phyloP scores from a whole-genome alignment of 2,113 vertebrate species.

The Mormyrus lacerda region DNA sequence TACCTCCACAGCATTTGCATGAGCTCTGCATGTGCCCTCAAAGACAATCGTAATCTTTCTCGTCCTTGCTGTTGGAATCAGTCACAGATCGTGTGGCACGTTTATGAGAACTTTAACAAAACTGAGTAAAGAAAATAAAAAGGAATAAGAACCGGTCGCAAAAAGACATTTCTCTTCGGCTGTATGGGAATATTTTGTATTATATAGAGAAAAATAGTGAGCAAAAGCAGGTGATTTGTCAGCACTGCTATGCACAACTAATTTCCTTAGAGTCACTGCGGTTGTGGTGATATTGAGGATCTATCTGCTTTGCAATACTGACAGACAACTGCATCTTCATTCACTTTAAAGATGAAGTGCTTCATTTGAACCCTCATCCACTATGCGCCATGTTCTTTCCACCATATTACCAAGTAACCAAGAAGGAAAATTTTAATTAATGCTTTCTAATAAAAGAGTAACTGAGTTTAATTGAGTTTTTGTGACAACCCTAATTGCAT shows the following conservation, averaged over 20 bases:
- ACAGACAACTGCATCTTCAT: not conserved
- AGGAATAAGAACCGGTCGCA: too few species aligned
- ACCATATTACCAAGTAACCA: not conserved
- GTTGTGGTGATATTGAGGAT: not conserved
- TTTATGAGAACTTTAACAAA: not conserved
- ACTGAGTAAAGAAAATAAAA: not conserved
- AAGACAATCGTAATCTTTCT: not conserved
- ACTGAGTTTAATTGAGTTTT: not conserved
- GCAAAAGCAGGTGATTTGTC: too few species aligned
- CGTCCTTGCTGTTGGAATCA: not conserved
- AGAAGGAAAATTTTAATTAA: not conserved
- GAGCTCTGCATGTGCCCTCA: not conserved
- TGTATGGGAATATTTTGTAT: too few species aligned
- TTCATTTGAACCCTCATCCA: not conserved
- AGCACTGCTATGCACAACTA: not conserved
- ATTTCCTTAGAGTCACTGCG: not conserved
- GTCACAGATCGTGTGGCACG: not conserved
- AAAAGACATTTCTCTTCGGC: too few species aligned
- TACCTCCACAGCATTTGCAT: not conserved
- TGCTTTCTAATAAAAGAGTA: not conserved
- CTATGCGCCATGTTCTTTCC: not conserved
- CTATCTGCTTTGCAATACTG: not conserved
- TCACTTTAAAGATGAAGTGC: not conserved
- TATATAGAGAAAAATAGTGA: too few species aligned
- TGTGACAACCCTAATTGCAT: not conserved